phyloP scores from a whole-genome alignment of 23 tunicate genomes.

The Halocynthia roretzi region DNA sequence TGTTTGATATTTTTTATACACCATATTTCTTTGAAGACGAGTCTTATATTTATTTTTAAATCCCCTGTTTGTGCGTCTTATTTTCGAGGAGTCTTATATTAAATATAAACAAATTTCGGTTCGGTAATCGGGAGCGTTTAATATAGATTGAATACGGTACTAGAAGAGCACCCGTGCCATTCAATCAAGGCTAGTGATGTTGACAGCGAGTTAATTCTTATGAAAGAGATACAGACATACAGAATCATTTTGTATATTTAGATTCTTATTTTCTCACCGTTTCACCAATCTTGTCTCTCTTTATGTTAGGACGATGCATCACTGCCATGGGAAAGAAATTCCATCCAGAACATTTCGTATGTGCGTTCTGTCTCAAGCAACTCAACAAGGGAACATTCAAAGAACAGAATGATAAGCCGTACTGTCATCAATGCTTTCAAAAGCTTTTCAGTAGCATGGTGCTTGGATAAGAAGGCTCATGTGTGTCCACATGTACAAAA shows the following conservation, averaged over 20 bases:
- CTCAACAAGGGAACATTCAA: slow-evolving; percentile 96
- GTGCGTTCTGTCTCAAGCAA: slow-evolving; percentile 91
- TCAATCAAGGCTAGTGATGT: no score
- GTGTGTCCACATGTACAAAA: background rate
- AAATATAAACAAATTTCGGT: no score
- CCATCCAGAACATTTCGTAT: slow-evolving; percentile 96
- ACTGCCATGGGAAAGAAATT: slow-evolving; percentile 97
- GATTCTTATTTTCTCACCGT: no score
- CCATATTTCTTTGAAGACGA: background rate
- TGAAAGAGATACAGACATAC: no score
- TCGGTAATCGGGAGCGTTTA: no score
- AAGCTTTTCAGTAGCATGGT: slow-evolving; percentile 63
- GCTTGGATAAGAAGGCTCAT: background rate
- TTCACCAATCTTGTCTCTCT: no score
- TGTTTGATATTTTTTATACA: slow-evolving; percentile 8
- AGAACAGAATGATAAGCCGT: slow-evolving; percentile 93
- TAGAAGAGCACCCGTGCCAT: no score
- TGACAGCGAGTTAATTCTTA: no score
- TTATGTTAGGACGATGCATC: slow-evolving; percentile 77
- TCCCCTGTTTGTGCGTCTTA: background rate
- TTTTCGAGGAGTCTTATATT: no score
- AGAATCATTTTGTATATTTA: no score
- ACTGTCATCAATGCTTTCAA: slow-evolving; percentile 87
- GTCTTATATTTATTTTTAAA: background rate
- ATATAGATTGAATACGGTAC: no score